These are phyloP conservation scores for Drosophila albomicans DNA, from an alignment of 1,140 invertebrate species.

Conservation along the genomic window DNA sequence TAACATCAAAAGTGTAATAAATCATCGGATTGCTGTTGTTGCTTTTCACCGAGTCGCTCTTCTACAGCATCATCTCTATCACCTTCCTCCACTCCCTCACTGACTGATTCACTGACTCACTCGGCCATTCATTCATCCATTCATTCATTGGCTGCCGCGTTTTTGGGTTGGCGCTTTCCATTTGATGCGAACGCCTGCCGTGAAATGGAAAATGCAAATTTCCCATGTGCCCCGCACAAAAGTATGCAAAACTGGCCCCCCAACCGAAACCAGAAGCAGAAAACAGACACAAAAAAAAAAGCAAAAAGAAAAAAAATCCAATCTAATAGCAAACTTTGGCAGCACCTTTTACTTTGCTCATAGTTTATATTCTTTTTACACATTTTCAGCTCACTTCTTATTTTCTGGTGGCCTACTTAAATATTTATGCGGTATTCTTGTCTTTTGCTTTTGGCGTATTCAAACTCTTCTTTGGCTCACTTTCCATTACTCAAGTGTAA, in stretches of 20 bases:
- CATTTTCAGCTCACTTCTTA: not conserved
- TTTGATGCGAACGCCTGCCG: slow-evolving; percentile 53
- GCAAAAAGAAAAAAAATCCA: not conserved
- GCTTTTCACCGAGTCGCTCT: not conserved
- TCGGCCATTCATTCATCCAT: not conserved
- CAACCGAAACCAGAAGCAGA: slow-evolving; percentile 7
- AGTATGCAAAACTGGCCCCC: slow-evolving; percentile 69
- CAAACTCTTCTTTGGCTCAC: not conserved
- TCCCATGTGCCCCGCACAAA: slow-evolving; percentile 60
- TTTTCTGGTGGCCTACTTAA: slow-evolving; percentile 3
- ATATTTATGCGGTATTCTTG: slow-evolving; percentile 23
- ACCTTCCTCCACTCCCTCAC: not conserved
- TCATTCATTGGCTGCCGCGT: slow-evolving; percentile 17
- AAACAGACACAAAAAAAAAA: not conserved
- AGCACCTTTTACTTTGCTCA: not conserved
- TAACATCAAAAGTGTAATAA: slow-evolving; percentile 73
- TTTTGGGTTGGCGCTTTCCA: slow-evolving; percentile 41
- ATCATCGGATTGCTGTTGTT: slow-evolving; percentile 53
- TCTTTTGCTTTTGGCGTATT: not conserved
- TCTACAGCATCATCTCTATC: slow-evolving; percentile 17
- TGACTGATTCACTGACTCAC: not conserved
- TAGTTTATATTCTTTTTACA: not conserved
- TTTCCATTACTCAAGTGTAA: not conserved
- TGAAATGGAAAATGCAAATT: slow-evolving; percentile 78
- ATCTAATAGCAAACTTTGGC: not conserved